These are phyloP conservation scores for Callinectes sapidus DNA, from an alignment of 2,888 invertebrate species.

Conservation along the genomic window DNA sequence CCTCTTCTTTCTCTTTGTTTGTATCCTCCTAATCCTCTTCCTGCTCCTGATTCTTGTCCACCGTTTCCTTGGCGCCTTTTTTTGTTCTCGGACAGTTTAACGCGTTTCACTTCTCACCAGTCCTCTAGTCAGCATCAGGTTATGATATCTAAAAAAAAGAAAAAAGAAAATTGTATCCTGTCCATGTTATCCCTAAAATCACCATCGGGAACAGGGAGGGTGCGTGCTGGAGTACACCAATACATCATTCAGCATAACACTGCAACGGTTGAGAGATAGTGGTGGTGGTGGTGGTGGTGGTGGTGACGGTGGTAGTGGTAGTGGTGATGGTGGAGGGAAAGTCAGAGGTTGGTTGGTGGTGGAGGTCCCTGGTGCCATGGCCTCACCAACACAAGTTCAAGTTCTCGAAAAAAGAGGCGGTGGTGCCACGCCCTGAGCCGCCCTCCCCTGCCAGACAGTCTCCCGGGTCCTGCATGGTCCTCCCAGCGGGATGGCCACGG, in stretches of 20 bases:
- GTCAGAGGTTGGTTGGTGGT: background rate
- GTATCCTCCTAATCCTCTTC: background rate
- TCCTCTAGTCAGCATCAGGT: background rate
- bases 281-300: background rate
- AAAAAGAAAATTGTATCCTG: background rate
- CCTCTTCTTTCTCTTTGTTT: background rate
- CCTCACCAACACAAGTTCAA: conserved; percentile 10
- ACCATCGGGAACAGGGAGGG: background rate
- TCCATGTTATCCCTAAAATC: background rate
- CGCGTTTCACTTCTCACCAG: background rate
- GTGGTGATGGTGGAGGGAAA: background rate
- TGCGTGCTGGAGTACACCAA: background rate
- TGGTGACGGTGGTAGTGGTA: background rate
- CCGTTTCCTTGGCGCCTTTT: background rate
- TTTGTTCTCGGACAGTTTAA: background rate
- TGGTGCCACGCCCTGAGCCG: background rate
- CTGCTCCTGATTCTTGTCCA: background rate
- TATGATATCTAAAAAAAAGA: background rate
- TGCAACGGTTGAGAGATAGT: background rate
- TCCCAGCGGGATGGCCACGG: background rate
- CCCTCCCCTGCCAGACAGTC: background rate
- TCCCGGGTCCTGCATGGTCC: conserved; percentile 1
- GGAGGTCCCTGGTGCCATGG: background rate
- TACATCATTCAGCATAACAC: background rate
- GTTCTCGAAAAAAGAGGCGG: background rate